Evolutionary conservation across 2,797 vertebrate species (phyloP).

Genomic region (Syncerus caffer): DNA sequence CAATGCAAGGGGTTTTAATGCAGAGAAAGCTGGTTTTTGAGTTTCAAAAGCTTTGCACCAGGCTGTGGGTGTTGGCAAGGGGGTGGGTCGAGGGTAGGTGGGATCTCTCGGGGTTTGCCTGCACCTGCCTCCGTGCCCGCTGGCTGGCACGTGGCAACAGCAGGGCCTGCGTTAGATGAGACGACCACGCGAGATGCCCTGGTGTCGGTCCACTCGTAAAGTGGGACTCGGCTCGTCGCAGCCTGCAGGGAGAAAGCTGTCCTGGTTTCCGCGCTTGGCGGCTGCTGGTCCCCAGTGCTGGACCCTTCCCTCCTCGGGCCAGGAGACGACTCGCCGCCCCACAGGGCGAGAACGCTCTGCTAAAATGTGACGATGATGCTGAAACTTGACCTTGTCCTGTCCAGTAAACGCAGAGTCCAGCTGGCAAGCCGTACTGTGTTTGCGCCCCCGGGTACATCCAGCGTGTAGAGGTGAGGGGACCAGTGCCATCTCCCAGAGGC

Average conservation of each 20-base stretch:
- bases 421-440: fast-evolving
- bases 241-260: fast-evolving
- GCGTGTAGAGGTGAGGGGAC: background rate
- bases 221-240: fast-evolving
- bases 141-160: fast-evolving
- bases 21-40: background rate
- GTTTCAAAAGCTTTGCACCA: background rate
- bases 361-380: fast-evolving
- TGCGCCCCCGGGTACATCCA: background rate
- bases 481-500: fast-evolving
- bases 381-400: background rate
- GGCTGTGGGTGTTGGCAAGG: background rate
- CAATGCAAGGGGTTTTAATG: fast-evolving
- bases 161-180: background rate
- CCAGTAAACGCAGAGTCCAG: fast-evolving
- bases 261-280: fast-evolving
- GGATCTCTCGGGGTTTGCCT: background rate
- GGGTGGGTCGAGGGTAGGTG: fast-evolving
- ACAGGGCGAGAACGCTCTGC: fast-evolving
- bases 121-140: background rate
- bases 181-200: background rate
- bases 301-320: fast-evolving
- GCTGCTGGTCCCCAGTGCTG: fast-evolving
- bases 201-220: fast-evolving
- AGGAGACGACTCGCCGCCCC: fast-evolving